Evolutionary conservation across 2,797 vertebrate species (phyloP), one percentile per base, ranked within the genome.

Genomic region (Liparis tanakae): DNA sequence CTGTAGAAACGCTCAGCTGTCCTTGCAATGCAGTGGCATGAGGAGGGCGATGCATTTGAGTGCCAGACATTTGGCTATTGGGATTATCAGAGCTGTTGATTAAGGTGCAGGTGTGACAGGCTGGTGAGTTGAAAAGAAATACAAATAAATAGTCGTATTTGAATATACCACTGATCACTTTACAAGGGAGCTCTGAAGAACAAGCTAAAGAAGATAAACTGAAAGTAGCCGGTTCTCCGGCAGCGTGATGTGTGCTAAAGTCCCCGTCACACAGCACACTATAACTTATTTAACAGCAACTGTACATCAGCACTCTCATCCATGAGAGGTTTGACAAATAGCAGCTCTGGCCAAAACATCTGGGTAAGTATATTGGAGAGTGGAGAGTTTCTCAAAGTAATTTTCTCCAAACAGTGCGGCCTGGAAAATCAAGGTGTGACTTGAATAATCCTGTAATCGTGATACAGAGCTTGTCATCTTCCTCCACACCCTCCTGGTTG

Each of bases 11-110:
- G 36, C 67, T 70, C 44, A 75, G 76, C 53, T 13, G 70, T 71
- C n/a, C 57, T 73, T 77, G 85, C 86, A 90, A 76, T 88, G 85
- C 87, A 79, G 86, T 66, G 70, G 85, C 60, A 89, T 61, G 61
- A 66, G 63, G 75, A 66, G 63, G 75, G 56, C 69, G 74, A 77
- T 85, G 78, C 64, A 83, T 87, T 84, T 83, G 70, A 25, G 33
- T 76, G 83, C 66, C 74, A 68, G 56, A 66, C 10, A 14, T 56
- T 71, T 1, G 41, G 46, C 55, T 65, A 46, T 62, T 78, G 56
- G 62, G 70, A 50, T 53, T 73, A 66, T 34, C 20, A 60, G 57
- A n/a, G 79, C 65, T 62, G 62, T 58, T 85, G 86, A 83, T 75
- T 70, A 64, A 82, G 67, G 62, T 58, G 67, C 62, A 76, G 62